Percentiles rank a stretch among this genome's conserved stretches.
Evolutionary conservation across 1,140 invertebrate species (phyloP).

Genomic region (Pseudomyrmex concolor): DNA sequence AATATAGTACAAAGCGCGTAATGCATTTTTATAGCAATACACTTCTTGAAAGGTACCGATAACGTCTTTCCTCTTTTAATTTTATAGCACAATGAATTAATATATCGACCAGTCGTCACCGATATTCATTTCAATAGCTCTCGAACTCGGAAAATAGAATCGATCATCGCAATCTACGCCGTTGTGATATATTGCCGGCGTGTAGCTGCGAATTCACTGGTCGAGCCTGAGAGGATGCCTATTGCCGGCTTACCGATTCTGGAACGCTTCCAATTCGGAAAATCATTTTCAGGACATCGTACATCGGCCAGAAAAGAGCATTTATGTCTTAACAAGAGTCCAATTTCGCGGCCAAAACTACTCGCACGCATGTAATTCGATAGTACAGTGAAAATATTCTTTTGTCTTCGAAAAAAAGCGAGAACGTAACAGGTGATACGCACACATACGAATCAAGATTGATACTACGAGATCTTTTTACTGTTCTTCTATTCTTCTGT

Average conservation of each 20-base stretch:
- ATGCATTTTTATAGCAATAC: slow-evolving; percentile 14
- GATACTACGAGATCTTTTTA: not conserved
- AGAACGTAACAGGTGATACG: slow-evolving; percentile 36
- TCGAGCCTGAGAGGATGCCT: slow-evolving; percentile 48
- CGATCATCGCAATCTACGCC: slow-evolving; percentile 43
- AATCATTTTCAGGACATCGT: slow-evolving; percentile 63
- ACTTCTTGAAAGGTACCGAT: not conserved
- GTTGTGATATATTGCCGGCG: slow-evolving; percentile 44
- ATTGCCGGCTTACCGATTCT: slow-evolving; percentile 58
- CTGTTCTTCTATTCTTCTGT: slow-evolving; percentile 11
- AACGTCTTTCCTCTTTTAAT: not conserved
- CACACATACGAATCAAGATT: not conserved
- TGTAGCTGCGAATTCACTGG: slow-evolving; percentile 43
- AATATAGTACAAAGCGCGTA: slow-evolving; percentile 1
- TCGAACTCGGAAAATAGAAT: slow-evolving; percentile 25
- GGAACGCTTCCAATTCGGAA: slow-evolving; percentile 66
- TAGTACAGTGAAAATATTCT: slow-evolving; percentile 27
- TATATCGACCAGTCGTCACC: not conserved
- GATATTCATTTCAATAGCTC: slow-evolving; percentile 20
- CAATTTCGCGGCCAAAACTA: slow-evolving; percentile 48
- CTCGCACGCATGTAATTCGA: slow-evolving; percentile 45
- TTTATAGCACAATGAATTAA: not conserved
- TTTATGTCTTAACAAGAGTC: slow-evolving; percentile 64
- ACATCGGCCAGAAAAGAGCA: slow-evolving; percentile 29
- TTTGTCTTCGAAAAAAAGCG: slow-evolving; percentile 10